Conservation (phyloP, 2,888 invertebrate genomes). For the Drosophila quinaria region DNA sequence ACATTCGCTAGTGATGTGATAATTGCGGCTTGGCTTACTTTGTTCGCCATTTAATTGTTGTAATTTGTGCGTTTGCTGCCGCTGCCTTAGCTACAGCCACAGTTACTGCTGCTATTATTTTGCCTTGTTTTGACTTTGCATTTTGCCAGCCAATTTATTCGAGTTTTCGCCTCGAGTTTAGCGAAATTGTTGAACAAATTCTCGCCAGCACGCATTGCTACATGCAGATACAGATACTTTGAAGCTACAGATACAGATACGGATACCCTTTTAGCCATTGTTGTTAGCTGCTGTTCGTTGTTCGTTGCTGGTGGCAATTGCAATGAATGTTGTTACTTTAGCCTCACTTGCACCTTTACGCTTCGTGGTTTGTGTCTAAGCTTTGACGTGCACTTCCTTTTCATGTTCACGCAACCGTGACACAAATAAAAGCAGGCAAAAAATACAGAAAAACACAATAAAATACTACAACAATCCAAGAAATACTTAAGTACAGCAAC, state of each 20-base stretch:
- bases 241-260: constrained; percentile 16
- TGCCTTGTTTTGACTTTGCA: constrained; percentile 70
- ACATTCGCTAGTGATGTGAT: constrained; percentile 71
- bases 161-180: constrained; percentile 65
- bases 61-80: constrained; percentile 72
- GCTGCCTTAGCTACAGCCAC: constrained; percentile 18
- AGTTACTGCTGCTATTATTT: constrained; percentile 38
- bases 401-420: constrained; percentile 70
- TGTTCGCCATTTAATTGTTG: constrained; percentile 81
- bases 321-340: constrained; percentile 77
- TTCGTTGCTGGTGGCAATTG: constrained; percentile 67
- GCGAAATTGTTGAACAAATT: constrained; percentile 79
- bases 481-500: constrained; percentile 6
- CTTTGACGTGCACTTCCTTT: constrained; percentile 84
- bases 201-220: constrained; percentile 79
- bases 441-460: constrained; percentile 9
- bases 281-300: constrained; percentile 11
- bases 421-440: constrained; percentile 47
- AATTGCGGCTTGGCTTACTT: constrained; percentile 80
- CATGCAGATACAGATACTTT: constrained; percentile 55
- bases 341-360: constrained; percentile 83
- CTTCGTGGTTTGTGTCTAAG: constrained; percentile 81
- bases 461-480: constrained; percentile 9
- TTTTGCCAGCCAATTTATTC: constrained; percentile 67
- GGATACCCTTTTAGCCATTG: constrained; percentile 56